Conservation (phyloP, 1,140 invertebrate genomes). For the Colletes latitarsis region DNA sequence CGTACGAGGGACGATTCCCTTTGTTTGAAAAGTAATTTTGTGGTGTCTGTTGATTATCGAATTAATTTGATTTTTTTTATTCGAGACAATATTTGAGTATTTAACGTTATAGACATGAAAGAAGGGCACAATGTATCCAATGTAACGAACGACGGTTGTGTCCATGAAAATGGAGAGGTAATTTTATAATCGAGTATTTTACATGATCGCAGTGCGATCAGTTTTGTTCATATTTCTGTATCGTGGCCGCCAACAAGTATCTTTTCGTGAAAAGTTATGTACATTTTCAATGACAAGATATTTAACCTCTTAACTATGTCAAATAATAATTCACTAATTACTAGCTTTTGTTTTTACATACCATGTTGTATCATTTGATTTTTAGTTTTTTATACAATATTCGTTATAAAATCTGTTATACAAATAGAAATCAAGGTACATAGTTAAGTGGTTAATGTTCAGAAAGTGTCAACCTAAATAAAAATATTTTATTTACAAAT, state of each 20-base stretch:
- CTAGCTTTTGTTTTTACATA: not conserved
- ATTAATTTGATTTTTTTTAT: not conserved
- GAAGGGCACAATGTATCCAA: constrained; percentile 48
- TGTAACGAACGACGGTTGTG: constrained; percentile 48
- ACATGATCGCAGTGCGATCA: not conserved
- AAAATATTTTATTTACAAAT: not conserved
- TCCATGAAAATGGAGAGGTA: constrained; percentile 62
- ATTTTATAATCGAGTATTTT: constrained; percentile 11
- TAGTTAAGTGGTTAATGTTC: not conserved
- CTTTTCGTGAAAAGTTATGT: not conserved
- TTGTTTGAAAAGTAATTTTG: not conserved
- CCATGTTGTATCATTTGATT: not conserved
- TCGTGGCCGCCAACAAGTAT: not conserved
- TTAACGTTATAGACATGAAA: constrained; percentile 44
- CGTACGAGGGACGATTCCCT: not conserved
- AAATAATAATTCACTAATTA: not conserved
- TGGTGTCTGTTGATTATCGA: not conserved
- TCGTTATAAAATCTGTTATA: not conserved
- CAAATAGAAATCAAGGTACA: not conserved
- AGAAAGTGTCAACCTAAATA: not conserved
- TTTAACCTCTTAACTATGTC: not conserved
- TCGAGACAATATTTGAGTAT: not conserved
- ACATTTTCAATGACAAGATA: not conserved
- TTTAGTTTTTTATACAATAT: not conserved
- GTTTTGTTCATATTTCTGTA: not conserved